Base-by-base conservation (phyloP, 2,113 vertebrate genomes). In the Dicrurus megarhynchus region DNA sequence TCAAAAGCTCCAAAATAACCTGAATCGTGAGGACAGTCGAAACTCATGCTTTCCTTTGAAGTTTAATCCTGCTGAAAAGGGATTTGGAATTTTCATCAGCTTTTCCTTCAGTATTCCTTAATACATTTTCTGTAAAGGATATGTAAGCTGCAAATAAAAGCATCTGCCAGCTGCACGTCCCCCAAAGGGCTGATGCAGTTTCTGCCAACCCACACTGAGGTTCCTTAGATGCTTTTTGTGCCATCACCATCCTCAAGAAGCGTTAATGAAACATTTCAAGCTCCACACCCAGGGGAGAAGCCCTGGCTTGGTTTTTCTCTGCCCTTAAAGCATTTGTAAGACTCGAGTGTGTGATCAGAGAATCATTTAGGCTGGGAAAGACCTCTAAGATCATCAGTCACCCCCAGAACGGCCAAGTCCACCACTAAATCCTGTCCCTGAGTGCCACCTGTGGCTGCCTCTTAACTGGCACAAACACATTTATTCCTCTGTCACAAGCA, bases 101-200 rank as follows among this genome's bases (percentile, higher is more conserved):
- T 84, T 76, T 84, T n/a, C 3, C 37, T 39, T 33, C 30, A 18
- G 15, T 5, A 10, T 28, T 37, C 37, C 42, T 42, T 21, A 11
- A 42, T 3, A 9, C 5, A 33, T 53, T 28, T 63, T 26, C 76
- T 55, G 20, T 20, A 17, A 49, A 75, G 14, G 11, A 27, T 3
- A 9, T 6, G 26, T 4, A 41, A 68, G 53, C 17, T 53, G 27
- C 7, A 65, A 70, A 65, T 1, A 11, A 42, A 67, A 33, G 10
- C 4, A 18, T 37, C 44, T 84, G 0, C 33, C 56, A 47, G 0
- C 15, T 57, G 12, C 7, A 8, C 1, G 6, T 7, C 5, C 20
- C 15, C 32, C 35, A 5, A 20, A 50, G 47, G 3, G 39, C 37
- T 30, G 37, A 0, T 39, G 56, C 26, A 59, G 61, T 1, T n/a